phyloP scores from a whole-genome alignment of 2,888 invertebrate genomes.

The Cabera pusaria region DNA sequence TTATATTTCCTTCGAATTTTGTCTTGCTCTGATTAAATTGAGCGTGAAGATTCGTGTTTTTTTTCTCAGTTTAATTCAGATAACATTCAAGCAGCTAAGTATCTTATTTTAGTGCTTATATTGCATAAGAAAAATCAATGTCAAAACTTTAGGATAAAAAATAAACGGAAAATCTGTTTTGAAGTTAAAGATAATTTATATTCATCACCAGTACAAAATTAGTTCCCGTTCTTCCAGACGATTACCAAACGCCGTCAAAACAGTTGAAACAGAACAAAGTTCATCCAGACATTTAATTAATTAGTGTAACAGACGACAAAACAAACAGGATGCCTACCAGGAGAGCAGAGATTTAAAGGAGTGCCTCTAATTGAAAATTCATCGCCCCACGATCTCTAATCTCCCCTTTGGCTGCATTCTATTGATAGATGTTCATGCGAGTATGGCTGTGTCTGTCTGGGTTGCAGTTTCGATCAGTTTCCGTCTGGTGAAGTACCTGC shows the following conservation, averaged over 20 bases:
- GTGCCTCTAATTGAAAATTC: constrained; percentile 35
- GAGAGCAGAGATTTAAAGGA: constrained; percentile 25
- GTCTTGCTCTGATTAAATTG: too few species aligned
- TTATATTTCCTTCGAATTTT: too few species aligned
- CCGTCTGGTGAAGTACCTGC: constrained; percentile 45
- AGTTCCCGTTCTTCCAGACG: too few species aligned
- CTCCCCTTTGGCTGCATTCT: constrained; percentile 28
- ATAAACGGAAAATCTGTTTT: too few species aligned
- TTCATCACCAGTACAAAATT: too few species aligned
- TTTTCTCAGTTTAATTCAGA: too few species aligned
- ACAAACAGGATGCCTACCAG: constrained; percentile 26
- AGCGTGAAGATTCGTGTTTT: too few species aligned
- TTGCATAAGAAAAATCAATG: too few species aligned
- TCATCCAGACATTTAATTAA: constrained; percentile 22
- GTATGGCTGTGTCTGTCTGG: constrained; percentile 43
- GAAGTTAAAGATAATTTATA: too few species aligned
- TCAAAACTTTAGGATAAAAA: too few species aligned
- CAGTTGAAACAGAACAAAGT: constrained; percentile 11
- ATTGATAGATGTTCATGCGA: constrained; percentile 27
- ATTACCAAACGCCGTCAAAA: constrained; percentile 5
- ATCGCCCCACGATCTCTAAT: constrained; percentile 35
- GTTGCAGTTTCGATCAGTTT: constrained; percentile 60
- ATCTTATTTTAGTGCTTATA: too few species aligned
- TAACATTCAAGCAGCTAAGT: too few species aligned
- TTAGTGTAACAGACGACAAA: constrained; percentile 18